Base-by-base conservation (phyloP, 2,888 invertebrate species). In the Coleophora deauratella region DNA sequence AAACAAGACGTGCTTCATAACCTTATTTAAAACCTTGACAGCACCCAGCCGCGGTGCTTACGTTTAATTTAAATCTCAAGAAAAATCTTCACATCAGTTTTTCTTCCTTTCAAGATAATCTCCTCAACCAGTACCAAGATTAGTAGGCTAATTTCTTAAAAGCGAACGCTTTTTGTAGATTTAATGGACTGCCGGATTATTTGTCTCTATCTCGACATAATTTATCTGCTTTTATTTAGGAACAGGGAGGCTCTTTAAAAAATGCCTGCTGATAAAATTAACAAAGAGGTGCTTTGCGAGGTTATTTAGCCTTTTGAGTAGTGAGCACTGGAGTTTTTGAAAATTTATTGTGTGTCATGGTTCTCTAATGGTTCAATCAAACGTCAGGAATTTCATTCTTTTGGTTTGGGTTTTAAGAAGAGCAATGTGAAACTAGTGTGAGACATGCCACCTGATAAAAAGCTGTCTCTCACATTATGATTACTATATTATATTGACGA, bases 81-180 rank as follows among this genome's bases (percentile, higher is more conserved):
- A 11, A 36, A 35, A 37, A 45, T 45, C 39, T 40, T 46, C 43
- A 46, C 43, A 42, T 41, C 42, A 38, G 53, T 56, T 57, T 56
- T 53, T 52, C 57, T 47, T 46, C 50, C 21, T 57, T 47, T 46
- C 49, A 39, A 54, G 47, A 55, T 70, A 72, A 72, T 66, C 67
- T 59, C 52, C 60, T 66, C 60, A 68, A 62, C 63, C 59, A 57
- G 57, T 57, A 54, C 54, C 56, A 51, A 70, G 75, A 76, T 77
- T 75, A 76, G 70, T 66, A 57, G 46, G 65, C 73, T 74, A 77
- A 77, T 78, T 75, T 76, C 72, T 72, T 76, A 71, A 79, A 78
- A 77, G 76, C 76, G 62, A 72, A 72, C 67, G 61, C 66, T 70
- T 72, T 69, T 71, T 66, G 57, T 58, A 66, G 72, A 72, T 76